Evolutionary conservation across 2,888 invertebrate species (phyloP).

Genomic region (Melanchra persicariae): DNA sequence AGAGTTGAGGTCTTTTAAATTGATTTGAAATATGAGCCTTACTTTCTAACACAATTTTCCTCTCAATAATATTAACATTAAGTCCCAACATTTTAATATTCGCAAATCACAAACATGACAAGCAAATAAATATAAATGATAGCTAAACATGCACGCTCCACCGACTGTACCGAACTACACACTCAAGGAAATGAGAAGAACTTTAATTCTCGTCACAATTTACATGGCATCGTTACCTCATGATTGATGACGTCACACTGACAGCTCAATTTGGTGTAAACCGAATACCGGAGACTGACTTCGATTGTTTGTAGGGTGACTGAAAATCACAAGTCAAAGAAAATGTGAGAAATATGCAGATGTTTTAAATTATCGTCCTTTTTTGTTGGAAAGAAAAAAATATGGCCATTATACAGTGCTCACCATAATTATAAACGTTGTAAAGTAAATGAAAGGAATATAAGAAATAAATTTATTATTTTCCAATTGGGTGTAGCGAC

Average conservation of each 20-base stretch:
- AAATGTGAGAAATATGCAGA: too few relatives aligned
- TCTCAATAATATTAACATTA: not conserved
- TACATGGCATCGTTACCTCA: constrained; percentile 82
- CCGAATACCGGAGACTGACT: constrained; percentile 72
- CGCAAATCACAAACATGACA: constrained; percentile 35
- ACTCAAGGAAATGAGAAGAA: constrained; percentile 78
- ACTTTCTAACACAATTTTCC: not conserved
- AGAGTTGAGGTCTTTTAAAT: not conserved
- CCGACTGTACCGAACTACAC: constrained; percentile 59
- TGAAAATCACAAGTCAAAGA: not conserved
- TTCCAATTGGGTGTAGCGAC: too few relatives aligned
- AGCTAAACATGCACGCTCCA: constrained; percentile 56
- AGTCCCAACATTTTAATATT: not conserved
- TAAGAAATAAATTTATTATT: too few relatives aligned
- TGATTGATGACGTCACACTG: constrained; percentile 78
- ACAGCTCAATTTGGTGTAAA: constrained; percentile 84
- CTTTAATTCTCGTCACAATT: constrained; percentile 76
- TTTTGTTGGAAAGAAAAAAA: too few relatives aligned
- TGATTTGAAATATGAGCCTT: not conserved
- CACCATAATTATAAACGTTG: too few relatives aligned
- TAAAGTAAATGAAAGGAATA: too few relatives aligned
- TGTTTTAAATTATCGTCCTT: too few relatives aligned
- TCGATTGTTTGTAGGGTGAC: constrained; percentile 73
- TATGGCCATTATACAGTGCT: too few relatives aligned
- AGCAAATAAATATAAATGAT: constrained; percentile 60